Conservation (phyloP, 2,888 invertebrate species). For the Serrognathus titanus region DNA sequence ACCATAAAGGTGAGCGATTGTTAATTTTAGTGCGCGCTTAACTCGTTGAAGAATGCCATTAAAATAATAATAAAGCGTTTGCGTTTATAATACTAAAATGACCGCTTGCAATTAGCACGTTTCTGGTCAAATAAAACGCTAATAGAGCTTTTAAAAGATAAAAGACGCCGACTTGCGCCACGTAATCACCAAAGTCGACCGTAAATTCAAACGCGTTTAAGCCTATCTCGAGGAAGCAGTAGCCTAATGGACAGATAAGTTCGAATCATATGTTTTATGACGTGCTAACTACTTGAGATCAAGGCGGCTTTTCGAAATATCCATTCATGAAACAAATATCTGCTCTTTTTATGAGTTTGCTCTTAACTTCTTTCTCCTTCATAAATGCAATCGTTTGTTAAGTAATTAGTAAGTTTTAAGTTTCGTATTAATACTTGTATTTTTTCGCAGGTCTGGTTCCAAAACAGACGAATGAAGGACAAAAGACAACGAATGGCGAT, state of each 20-base stretch:
- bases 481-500: conserved; percentile 92
- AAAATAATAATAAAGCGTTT: conserved; percentile 5
- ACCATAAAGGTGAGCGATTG: conserved; percentile 86
- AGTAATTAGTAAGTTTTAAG: conserved; percentile 12
- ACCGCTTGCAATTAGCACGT: conserved; percentile 41
- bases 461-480: conserved; percentile 95
- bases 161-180: conserved; percentile 31
- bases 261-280: conserved; percentile 46
- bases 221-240: conserved; percentile 26
- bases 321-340: conserved; percentile 18
- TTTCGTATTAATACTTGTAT: conserved; percentile 3
- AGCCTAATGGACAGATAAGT: conserved; percentile 47
- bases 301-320: conserved; percentile 30
- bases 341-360: neutral
- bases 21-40: neutral
- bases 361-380: conserved; percentile 1
- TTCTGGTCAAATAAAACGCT: conserved; percentile 41
- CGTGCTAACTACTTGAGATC: conserved; percentile 45
- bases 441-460: conserved; percentile 87
- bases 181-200: conserved; percentile 31
- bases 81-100: no score
- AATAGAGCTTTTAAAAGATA: conserved; percentile 44
- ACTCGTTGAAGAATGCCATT: conserved; percentile 3
- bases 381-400: conserved; percentile 11
- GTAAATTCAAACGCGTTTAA: conserved; percentile 27